Conservation (phyloP, 2,888 invertebrate genomes). For the Drosophila eohydei region DNA sequence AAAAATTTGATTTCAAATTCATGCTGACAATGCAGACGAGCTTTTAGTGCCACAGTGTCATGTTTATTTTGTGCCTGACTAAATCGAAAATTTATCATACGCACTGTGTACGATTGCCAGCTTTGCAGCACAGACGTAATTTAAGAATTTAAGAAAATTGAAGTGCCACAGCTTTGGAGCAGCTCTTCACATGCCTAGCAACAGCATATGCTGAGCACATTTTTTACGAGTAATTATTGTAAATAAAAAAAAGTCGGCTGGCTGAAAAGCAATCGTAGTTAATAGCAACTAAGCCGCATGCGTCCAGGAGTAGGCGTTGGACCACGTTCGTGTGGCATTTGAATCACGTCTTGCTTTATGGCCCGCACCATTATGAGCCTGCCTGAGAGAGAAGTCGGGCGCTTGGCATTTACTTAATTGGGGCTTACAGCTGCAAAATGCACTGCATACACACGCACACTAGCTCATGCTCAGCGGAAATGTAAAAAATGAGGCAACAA, state of each 20-base stretch:
- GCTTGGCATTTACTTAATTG: constrained; percentile 70
- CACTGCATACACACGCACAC: constrained; percentile 25
- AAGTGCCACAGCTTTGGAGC: background rate
- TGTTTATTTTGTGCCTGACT: constrained; percentile 6
- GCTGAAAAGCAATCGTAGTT: constrained; percentile 16
- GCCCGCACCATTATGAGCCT: constrained; percentile 4
- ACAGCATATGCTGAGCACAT: background rate
- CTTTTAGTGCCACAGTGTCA: constrained; percentile 17
- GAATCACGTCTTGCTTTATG: constrained; percentile 21
- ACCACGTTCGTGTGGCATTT: constrained; percentile 20
- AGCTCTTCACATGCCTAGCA: background rate
- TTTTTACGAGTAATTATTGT: constrained; percentile 8
- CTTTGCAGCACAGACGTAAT: background rate
- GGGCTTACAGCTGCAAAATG: constrained; percentile 65
- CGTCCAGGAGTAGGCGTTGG: constrained; percentile 3
- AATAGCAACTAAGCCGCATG: constrained; percentile 17
- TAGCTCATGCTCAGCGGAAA: constrained; percentile 42
- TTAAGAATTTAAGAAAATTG: background rate
- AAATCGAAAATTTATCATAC: constrained; percentile 48
- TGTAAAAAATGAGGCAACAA: constrained; percentile 63
- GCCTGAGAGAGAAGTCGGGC: background rate
- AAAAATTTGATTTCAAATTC: constrained; percentile 74
- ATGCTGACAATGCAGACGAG: constrained; percentile 58
- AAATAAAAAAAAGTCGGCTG: background rate
- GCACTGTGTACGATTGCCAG: constrained; percentile 32